A percentile compares a stretch with the other conserved stretches of the same genome.
Evolutionary conservation across 2,113 vertebrate species (phyloP).

Genomic region (Salvelinus sp.): DNA sequence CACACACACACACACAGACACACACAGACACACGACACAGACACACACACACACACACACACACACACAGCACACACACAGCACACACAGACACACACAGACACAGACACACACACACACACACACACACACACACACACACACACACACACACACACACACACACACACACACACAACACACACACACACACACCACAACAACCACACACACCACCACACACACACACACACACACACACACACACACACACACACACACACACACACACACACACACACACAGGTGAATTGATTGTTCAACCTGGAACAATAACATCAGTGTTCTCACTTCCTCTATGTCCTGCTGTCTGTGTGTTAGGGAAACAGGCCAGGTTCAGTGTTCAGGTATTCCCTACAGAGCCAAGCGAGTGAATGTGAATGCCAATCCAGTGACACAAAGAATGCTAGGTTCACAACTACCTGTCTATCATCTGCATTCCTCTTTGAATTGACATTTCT

Average conservation of each 20-base stretch:
- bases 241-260: neutral
- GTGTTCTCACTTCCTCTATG: conserved; percentile 47
- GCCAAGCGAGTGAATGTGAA: conserved; percentile 48
- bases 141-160: neutral
- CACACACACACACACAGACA: neutral
- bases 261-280: neutral
- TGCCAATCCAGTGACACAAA: conserved; percentile 36
- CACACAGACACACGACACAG: neutral
- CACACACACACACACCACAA: neutral
- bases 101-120: neutral
- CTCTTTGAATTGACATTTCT: conserved; percentile 22
- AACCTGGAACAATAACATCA: conserved; percentile 44
- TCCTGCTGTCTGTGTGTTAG: neutral
- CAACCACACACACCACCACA: neutral
- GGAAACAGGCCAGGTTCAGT: conserved; percentile 28
- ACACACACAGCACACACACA: neutral
- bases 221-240: neutral
- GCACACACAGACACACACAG: neutral
- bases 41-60: neutral
- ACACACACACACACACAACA: neutral
- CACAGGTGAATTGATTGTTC: conserved; percentile 38
- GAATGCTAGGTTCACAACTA: conserved; percentile 50
- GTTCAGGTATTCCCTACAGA: conserved; percentile 47
- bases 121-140: conserved; percentile 2
- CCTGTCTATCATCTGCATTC: conserved; percentile 51